These are phyloP conservation scores for Empis stercorea DNA, from an alignment of 2,888 invertebrate genomes.

Conservation along the genomic window DNA sequence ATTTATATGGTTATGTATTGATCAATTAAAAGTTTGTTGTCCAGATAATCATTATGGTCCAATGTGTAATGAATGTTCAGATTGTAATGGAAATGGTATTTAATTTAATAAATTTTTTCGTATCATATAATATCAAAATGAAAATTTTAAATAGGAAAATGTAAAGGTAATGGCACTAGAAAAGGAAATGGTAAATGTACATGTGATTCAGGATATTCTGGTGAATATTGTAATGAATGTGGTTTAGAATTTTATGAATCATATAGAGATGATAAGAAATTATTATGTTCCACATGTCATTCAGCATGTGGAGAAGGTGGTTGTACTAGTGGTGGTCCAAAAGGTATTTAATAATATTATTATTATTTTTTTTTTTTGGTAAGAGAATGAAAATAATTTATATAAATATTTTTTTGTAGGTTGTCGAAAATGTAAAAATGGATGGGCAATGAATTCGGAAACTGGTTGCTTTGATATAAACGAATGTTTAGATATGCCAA, in stretches of 20 bases:
- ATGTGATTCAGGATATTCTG: slow-evolving; percentile 72
- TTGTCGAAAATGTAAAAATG: slow-evolving; percentile 45
- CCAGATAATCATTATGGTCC: slow-evolving; percentile 72
- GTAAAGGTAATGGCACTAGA: slow-evolving; percentile 74
- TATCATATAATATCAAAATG: background rate
- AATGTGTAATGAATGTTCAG: slow-evolving; percentile 66
- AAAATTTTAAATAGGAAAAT: slow-evolving; percentile 35
- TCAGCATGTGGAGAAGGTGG: slow-evolving; percentile 61
- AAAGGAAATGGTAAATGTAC: slow-evolving; percentile 85
- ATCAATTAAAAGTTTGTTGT: slow-evolving; percentile 66
- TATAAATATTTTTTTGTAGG: slow-evolving; percentile 7
- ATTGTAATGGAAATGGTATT: slow-evolving; percentile 62
- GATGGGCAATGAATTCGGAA: slow-evolving; percentile 60
- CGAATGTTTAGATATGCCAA: slow-evolving; percentile 54
- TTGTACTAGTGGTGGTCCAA: slow-evolving; percentile 55
- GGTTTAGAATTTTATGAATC: slow-evolving; percentile 56
- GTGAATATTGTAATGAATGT: slow-evolving; percentile 68
- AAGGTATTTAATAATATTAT: slow-evolving; percentile 31
- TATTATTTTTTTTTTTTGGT: too few relatives aligned
- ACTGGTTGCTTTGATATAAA: slow-evolving; percentile 77
- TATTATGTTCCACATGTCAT: slow-evolving; percentile 70
- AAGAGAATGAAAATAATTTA: background rate
- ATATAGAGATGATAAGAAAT: slow-evolving; percentile 58
- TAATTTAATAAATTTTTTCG: background rate
- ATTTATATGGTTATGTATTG: slow-evolving; percentile 65